Evolutionary conservation across 2,888 invertebrate species (phyloP), one percentile per base, ranked within the genome.

Genomic region (Hirtodrosophila cameraria): DNA sequence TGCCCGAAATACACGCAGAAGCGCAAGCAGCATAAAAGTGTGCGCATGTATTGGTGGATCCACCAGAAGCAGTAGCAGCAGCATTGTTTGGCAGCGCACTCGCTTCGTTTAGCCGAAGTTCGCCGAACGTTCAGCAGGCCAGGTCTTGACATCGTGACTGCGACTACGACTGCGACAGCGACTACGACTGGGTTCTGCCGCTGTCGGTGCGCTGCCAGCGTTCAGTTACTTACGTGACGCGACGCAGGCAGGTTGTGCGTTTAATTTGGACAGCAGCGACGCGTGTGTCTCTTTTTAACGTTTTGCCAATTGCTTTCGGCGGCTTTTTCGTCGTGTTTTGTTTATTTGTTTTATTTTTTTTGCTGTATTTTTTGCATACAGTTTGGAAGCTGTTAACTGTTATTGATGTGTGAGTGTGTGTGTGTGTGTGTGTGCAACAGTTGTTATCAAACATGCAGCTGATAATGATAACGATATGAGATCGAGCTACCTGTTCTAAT

Each of bases 161-260:
- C n/a, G n/a, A n/a, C n/a, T n/a, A n/a, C n/a, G n/a, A n/a, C n/a
- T n/a, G n/a, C n/a, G n/a, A n/a, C n/a, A n/a, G n/a, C n/a, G n/a
- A n/a, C n/a, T n/a, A n/a, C n/a, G n/a, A n/a, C n/a, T n/a, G n/a
- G n/a, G n/a, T n/a, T n/a, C n/a, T n/a, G n/a, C n/a, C n/a, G n/a
- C n/a, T 13, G 46, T 3, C 30, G 12, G 23, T 27, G 41, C 59
- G 43, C 28, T 50, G 52, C 48, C 31, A 43, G 20, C 43, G 64
- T 55, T 71, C 43, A 75, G 76, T 74, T 75, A 60, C 76, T 76
- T 67, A 67, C 67, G 76, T 75, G 72, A 75, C 76, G 73, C 73
- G 76, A 62, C 52, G 53, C 64, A 49, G 39, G 45, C 59, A 68
- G 68, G 74, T 76, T 76, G 73, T 70, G 27, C 46, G 38, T 46